Conservation (phyloP, 92 coral and sea anemone species). For the Siderastrea radians region DNA sequence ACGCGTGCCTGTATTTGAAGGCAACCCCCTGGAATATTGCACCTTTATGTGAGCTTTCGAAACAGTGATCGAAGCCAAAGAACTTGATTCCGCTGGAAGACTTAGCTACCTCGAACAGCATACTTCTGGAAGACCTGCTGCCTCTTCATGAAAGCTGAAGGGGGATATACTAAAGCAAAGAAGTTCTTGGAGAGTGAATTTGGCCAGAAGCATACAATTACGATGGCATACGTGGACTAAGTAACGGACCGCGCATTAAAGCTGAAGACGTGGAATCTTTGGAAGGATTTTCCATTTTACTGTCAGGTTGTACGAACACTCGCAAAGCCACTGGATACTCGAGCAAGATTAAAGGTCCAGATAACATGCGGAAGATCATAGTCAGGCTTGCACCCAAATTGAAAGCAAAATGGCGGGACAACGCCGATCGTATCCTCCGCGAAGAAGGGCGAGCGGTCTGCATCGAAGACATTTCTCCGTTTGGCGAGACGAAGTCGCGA, state of each 20-base stretch:
- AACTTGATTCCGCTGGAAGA: conserved; percentile 8
- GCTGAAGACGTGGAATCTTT: conserved; percentile 19
- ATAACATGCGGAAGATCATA: conserved; percentile 4
- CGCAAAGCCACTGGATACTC: too few species aligned
- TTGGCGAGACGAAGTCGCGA: conserved; percentile 52
- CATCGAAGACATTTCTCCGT: too few species aligned
- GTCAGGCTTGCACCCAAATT: conserved; percentile 40
- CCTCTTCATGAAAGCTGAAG: conserved; percentile 4
- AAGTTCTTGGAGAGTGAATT: conserved; percentile 12
- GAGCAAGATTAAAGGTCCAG: too few species aligned
- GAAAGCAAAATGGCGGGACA: too few species aligned
- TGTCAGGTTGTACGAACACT: conserved; percentile 15
- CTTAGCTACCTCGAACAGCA: conserved; percentile 44
- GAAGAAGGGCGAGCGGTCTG: conserved; percentile 31
- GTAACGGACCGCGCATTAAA: not conserved
- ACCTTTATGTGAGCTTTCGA: conserved; percentile 34
- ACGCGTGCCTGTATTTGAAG: conserved; percentile 25
- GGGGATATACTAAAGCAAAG: conserved; percentile 6
- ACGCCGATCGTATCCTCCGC: conserved; percentile 48
- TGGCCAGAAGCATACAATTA: conserved; percentile 38
- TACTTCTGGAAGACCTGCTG: conserved; percentile 40
- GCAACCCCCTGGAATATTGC: conserved; percentile 20
- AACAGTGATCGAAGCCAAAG: conserved; percentile 16
- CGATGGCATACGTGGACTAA: conserved; percentile 36
- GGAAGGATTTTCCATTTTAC: conserved; percentile 26